These are phyloP conservation scores for Argyrosomus japonicus DNA, from an alignment of 2,113 vertebrate genomes.

Conservation along the genomic window DNA sequence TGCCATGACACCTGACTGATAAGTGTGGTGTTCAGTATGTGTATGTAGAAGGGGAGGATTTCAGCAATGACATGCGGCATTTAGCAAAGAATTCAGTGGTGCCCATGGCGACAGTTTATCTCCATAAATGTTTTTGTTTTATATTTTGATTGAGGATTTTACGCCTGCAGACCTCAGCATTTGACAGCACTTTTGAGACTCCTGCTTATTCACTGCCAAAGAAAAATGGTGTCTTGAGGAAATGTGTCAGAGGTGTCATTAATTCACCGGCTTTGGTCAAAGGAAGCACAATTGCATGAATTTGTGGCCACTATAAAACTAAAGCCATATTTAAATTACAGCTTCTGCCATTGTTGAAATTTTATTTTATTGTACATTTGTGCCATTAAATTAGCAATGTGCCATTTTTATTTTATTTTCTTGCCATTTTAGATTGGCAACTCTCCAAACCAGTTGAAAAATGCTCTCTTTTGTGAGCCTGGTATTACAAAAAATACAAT, in stretches of 20 bases:
- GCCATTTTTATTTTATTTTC: neutral
- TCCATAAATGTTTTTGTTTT: conserved; percentile 53
- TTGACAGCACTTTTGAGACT: conserved; percentile 46
- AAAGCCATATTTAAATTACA: conserved; percentile 14
- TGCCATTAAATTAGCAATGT: conserved; percentile 16
- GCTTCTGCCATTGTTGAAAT: neutral
- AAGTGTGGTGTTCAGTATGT: conserved; percentile 60
- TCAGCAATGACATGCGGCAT: conserved; percentile 53
- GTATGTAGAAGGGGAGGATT: conserved; percentile 48
- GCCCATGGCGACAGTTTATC: conserved; percentile 61
- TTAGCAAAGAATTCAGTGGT: conserved; percentile 57
- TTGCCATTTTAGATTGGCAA: conserved; percentile 11
- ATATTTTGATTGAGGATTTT: conserved; percentile 51
- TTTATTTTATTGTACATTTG: conserved; percentile 5
- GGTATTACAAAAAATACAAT: conserved; percentile 8
- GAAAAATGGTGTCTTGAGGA: conserved; percentile 44
- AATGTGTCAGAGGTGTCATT: conserved; percentile 52
- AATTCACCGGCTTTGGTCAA: conserved; percentile 42
- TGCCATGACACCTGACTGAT: conserved; percentile 81
- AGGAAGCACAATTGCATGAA: neutral
- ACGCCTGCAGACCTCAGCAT: conserved; percentile 37
- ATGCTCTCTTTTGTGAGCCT: neutral
- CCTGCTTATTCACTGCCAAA: conserved; percentile 30
- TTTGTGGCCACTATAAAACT: conserved; percentile 28
- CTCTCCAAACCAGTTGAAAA: conserved; percentile 8